A percentile compares a stretch with the other conserved stretches of the same genome.
Evolutionary conservation across 2,113 vertebrate species (phyloP).

Genomic region (Solea senegalensis): DNA sequence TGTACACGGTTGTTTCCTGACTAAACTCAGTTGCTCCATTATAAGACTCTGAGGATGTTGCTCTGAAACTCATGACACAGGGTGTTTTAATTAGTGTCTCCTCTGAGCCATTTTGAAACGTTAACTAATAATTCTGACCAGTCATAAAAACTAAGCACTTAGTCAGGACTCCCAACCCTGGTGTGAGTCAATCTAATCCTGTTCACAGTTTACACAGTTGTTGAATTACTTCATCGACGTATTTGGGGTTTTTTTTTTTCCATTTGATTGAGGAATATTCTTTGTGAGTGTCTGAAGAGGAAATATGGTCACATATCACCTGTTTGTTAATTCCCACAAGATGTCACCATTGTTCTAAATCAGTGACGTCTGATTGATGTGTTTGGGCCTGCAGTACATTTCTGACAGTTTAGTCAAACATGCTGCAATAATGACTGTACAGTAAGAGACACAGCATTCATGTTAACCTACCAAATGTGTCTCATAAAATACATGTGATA

Average conservation of each 20-base stretch:
- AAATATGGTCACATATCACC: not conserved
- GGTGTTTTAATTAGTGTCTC: constrained; percentile 2
- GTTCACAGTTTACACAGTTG: not conserved
- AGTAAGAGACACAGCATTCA: not conserved
- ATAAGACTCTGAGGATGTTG: too few relatives aligned
- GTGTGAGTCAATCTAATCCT: not conserved
- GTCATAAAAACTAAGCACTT: not conserved
- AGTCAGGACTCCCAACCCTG: not conserved
- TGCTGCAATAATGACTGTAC: too few relatives aligned
- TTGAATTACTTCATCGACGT: constrained; percentile 1
- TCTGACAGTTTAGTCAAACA: not conserved
- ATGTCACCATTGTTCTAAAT: constrained; percentile 72
- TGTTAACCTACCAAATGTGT: not conserved
- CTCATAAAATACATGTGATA: not conserved
- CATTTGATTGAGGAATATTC: not conserved
- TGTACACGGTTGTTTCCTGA: constrained; percentile 7
- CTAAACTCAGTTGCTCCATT: too few relatives aligned
- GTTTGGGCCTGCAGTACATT: not conserved
- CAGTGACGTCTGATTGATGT: constrained; percentile 2
- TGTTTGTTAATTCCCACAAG: constrained; percentile 63
- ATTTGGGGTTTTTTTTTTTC: not conserved
- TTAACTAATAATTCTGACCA: not conserved
- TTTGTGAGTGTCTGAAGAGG: not conserved
- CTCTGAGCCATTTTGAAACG: too few relatives aligned
- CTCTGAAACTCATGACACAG: not conserved